phyloP scores from a whole-genome alignment of 2,888 invertebrate species.

The Catocala fraxini region DNA sequence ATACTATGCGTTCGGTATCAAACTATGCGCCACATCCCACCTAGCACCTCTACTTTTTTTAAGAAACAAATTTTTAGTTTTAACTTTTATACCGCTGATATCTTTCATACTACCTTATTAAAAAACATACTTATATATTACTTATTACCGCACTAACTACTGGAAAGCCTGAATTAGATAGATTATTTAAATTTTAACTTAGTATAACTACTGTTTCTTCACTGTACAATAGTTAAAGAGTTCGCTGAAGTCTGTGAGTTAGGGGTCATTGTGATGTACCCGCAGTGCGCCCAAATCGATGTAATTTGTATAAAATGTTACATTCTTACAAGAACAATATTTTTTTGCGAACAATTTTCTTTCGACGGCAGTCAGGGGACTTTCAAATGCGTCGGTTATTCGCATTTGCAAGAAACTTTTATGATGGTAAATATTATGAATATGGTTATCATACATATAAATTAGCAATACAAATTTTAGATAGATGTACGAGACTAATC shows the following conservation, averaged over 20 bases:
- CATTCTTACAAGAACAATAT: conserved; percentile 34
- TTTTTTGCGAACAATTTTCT: conserved; percentile 25
- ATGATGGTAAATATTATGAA: not conserved
- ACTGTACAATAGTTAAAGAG: conserved; percentile 27
- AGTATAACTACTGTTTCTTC: conserved; percentile 27
- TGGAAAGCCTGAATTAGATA: conserved; percentile 22
- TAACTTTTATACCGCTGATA: too few species aligned
- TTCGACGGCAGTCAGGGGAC: conserved; percentile 12
- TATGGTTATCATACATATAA: too few species aligned
- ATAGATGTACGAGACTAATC: too few species aligned
- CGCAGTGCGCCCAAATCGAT: conserved; percentile 55
- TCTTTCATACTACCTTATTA: too few species aligned
- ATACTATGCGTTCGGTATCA: too few species aligned
- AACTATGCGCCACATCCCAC: too few species aligned
- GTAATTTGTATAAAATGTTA: conserved; percentile 49
- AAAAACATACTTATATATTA: too few species aligned
- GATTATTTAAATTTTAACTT: not conserved
- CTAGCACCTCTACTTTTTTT: too few species aligned
- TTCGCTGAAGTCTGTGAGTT: conserved; percentile 44
- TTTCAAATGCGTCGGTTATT: conserved; percentile 3
- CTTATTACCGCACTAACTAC: too few species aligned
- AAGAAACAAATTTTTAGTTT: too few species aligned
- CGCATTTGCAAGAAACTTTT: not conserved
- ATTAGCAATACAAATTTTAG: too few species aligned
- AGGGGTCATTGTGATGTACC: conserved; percentile 52